phyloP scores from a whole-genome alignment of 1,140 invertebrate genomes.

The Luehdorfia chinensis region DNA sequence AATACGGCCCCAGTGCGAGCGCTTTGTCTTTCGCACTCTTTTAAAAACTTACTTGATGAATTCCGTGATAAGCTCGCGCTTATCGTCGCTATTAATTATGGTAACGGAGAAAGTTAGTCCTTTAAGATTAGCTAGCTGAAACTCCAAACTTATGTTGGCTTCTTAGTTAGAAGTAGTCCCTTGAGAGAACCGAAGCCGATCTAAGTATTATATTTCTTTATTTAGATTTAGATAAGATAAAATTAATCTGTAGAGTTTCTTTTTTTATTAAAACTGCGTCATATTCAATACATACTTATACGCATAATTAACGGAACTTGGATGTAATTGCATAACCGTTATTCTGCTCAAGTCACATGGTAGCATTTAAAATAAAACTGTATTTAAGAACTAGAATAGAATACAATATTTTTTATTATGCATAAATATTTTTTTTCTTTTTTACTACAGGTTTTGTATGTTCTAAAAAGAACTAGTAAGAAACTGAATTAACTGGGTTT shows the following conservation, averaged over 20 bases:
- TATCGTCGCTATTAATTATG: background rate
- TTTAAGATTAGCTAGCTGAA: slow-evolving; percentile 1
- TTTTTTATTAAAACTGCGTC: no score
- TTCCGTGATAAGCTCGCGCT: slow-evolving; percentile 3
- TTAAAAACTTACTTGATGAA: slow-evolving; percentile 13
- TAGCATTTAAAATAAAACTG: no score
- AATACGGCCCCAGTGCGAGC: slow-evolving; percentile 3
- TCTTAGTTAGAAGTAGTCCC: background rate
- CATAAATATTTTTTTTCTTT: no score
- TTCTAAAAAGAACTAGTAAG: no score
- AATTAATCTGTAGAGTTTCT: background rate
- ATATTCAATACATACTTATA: background rate
- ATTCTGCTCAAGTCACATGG: no score
- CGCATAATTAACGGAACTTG: no score
- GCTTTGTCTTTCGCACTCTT: slow-evolving; percentile 10
- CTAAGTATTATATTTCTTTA: background rate
- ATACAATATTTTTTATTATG: no score
- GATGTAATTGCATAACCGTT: no score
- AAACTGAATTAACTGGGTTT: no score
- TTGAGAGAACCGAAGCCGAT: background rate
- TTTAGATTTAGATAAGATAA: background rate
- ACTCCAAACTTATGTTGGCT: slow-evolving; percentile 1
- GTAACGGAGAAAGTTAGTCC: slow-evolving; percentile 1
- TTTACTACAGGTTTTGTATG: no score
- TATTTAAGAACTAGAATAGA: no score